phyloP scores from a whole-genome alignment of 2,888 invertebrate genomes.

The Sthenelais limicola region DNA sequence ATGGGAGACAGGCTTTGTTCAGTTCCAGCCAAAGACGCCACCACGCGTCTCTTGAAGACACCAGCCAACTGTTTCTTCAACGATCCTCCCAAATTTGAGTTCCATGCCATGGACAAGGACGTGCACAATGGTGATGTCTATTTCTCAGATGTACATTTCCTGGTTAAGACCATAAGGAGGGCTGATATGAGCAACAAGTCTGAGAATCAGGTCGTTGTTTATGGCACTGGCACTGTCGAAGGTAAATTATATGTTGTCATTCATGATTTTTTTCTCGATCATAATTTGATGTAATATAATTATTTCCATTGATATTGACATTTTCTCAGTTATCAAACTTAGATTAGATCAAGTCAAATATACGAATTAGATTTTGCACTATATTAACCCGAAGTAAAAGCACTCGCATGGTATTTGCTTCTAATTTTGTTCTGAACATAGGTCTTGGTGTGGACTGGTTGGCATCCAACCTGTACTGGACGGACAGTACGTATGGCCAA shows the following conservation, averaged over 20 bases:
- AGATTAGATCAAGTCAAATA: too few relatives aligned
- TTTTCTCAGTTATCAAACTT: too few relatives aligned
- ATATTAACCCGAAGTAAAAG: too few relatives aligned
- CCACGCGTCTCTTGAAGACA: slow-evolving; percentile 16
- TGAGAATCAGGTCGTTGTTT: slow-evolving; percentile 48
- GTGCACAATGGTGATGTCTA: slow-evolving; percentile 45
- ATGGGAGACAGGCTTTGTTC: slow-evolving; percentile 48
- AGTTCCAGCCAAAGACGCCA: slow-evolving; percentile 42
- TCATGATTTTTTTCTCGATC: too few relatives aligned
- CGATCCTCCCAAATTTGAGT: slow-evolving; percentile 44
- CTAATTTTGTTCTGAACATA: background rate
- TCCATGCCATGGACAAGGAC: slow-evolving; percentile 48
- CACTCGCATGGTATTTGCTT: too few relatives aligned
- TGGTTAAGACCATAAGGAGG: slow-evolving; percentile 46
- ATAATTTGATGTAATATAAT: too few relatives aligned
- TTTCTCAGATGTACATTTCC: slow-evolving; percentile 47
- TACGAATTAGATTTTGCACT: too few relatives aligned
- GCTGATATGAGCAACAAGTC: slow-evolving; percentile 43
- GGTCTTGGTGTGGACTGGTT: slow-evolving; percentile 51
- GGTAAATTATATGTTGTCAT: slow-evolving; percentile 42
- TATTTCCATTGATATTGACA: too few relatives aligned
- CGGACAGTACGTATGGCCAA: slow-evolving; percentile 42
- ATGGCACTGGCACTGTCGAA: slow-evolving; percentile 48
- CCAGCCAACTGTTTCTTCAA: slow-evolving; percentile 48
- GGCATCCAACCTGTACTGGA: slow-evolving; percentile 50